Conservation (phyloP, 2,888 invertebrate genomes). For the Thecocarcelia acutangulata region DNA sequence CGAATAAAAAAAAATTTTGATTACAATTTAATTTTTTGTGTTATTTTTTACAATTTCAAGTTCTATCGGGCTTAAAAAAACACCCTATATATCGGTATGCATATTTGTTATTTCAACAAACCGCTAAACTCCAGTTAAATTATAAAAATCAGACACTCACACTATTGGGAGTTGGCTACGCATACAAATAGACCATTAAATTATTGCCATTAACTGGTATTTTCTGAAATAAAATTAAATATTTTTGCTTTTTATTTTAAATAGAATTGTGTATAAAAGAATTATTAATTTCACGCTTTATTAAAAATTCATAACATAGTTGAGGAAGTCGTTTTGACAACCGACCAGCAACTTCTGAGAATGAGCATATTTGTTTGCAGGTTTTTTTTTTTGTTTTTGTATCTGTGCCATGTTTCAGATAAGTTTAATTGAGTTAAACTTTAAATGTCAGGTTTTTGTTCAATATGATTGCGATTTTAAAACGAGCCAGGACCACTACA, state of each 20-base stretch:
- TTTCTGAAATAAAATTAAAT: constrained; percentile 37
- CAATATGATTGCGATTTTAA: constrained; percentile 1
- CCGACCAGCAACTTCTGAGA: constrained; percentile 3
- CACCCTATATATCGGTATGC: no score
- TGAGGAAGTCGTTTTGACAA: constrained; percentile 48
- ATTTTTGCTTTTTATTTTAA: constrained; percentile 22
- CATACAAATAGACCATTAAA: constrained; percentile 15
- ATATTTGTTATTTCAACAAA: no score
- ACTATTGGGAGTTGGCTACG: constrained; percentile 6
- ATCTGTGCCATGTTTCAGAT: constrained; percentile 18
- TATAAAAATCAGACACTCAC: background rate
- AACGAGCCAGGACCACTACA: constrained; percentile 28
- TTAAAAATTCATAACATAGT: constrained; percentile 52
- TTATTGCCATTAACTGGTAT: constrained; percentile 36
- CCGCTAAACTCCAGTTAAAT: background rate
- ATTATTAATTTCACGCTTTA: constrained; percentile 47
- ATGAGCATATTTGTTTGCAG: background rate
- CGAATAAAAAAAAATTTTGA: no score
- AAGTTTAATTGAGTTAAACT: constrained; percentile 17
- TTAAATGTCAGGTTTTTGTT: constrained; percentile 46
- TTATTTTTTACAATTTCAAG: no score
- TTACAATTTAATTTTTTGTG: no score
- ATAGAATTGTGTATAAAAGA: constrained; percentile 27
- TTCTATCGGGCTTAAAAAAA: no score
- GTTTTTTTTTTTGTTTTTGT: constrained; percentile 3